Evolutionary conservation across 2,888 invertebrate species (phyloP), one percentile per base, ranked within the genome.

Genomic region (Nineta flava): DNA sequence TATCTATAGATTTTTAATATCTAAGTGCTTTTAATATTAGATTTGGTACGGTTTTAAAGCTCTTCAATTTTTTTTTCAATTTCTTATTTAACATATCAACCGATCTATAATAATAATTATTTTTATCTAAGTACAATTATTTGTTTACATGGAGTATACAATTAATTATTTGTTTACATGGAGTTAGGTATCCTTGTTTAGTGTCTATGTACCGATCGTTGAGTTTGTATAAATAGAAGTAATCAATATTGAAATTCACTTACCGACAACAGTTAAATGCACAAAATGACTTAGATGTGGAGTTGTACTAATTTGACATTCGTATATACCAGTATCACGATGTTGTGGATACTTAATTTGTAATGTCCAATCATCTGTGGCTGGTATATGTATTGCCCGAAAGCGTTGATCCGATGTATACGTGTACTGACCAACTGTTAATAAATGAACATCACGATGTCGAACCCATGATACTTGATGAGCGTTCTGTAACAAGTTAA

Each of bases 261-360:
- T 68, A 92, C 92, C 91, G 59, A 92, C 86, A 58, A 93, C 91
- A 61, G 81, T 85, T 58, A 93, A 78, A 67, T 90, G 85, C 63
- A 93, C 85, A 65, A 87, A 90, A 68, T 91, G 91, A 62, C 90
- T 88, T 76, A 90, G 83, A 63, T 91, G 92, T 17, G 92, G 92
- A 51, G 90, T 90, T 53, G 92, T 91, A 58, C 90, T 90, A 63
- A 93, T 86, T 75, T 93, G 93, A 68, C 92, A 93, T 71, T 93
- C 92, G 70, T 93, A 93, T 59, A 88, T 81, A 53, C 92, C 92
- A 15, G 83, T 81, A 67, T 93, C 92, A 57, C 88, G 77, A 65
- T 88, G 85, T 65, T 92, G 91, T 1, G 91, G 87, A 65, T 90
- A 92, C 67, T 91, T 90, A 67, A 93, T 88, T 71, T 87, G 86